Conservation (phyloP, 2,113 vertebrate genomes). For the Brienomyrus longianalis region DNA sequence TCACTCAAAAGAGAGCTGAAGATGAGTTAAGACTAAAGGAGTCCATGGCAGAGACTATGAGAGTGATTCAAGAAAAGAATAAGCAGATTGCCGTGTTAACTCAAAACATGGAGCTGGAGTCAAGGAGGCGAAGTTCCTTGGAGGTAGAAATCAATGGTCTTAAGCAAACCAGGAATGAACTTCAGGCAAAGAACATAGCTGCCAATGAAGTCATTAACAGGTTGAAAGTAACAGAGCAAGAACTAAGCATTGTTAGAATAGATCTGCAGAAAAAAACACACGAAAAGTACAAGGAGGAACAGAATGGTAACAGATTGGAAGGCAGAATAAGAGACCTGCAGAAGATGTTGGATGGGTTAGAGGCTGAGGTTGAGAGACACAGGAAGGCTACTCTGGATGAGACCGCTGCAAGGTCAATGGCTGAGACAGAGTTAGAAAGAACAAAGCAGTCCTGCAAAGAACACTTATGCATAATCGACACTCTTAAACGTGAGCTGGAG, state of each 20-base stretch:
- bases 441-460: slow-evolving; percentile 61
- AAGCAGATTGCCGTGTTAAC: slow-evolving; percentile 74
- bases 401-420: slow-evolving; percentile 71
- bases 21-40: slow-evolving; percentile 71
- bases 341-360: slow-evolving; percentile 64
- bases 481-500: slow-evolving; percentile 74
- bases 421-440: slow-evolving; percentile 78
- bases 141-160: slow-evolving; percentile 77
- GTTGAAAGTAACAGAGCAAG: slow-evolving; percentile 77
- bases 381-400: slow-evolving; percentile 74
- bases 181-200: slow-evolving; percentile 66
- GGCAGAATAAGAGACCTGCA: slow-evolving; percentile 75
- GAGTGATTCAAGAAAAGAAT: slow-evolving; percentile 76
- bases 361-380: slow-evolving; percentile 73
- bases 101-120: slow-evolving; percentile 76
- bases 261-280: slow-evolving; percentile 75
- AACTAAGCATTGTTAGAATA: slow-evolving; percentile 66
- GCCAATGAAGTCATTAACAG: slow-evolving; percentile 73
- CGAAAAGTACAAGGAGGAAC: slow-evolving; percentile 73
- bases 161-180: slow-evolving; percentile 71
- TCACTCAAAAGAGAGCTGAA: slow-evolving; percentile 66
- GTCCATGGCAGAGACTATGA: slow-evolving; percentile 67
- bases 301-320: slow-evolving; percentile 71
- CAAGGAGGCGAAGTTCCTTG: slow-evolving; percentile 66
- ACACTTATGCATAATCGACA: slow-evolving; percentile 67